phyloP scores from a whole-genome alignment of 2,113 vertebrate species.

The Rhynchomys soricoides region DNA sequence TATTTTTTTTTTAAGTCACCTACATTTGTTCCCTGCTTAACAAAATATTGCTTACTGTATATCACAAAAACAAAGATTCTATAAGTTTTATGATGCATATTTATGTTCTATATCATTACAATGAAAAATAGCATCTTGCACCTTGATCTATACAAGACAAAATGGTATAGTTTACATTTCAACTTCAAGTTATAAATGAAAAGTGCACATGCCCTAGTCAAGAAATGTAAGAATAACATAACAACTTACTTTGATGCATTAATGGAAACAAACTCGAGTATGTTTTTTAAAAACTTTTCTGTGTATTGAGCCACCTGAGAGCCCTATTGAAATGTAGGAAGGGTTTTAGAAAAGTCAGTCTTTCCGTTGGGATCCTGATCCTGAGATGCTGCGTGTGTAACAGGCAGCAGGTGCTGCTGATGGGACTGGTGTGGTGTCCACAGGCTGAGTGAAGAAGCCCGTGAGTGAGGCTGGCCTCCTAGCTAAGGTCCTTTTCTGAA shows the following conservation, averaged over 20 bases:
- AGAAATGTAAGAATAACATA: neutral
- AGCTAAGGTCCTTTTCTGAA: neutral
- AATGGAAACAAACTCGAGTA: neutral
- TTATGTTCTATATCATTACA: neutral
- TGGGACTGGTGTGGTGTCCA: neutral
- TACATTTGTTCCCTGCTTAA: neutral
- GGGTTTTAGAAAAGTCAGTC: neutral
- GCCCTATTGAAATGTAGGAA: neutral
- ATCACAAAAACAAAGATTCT: neutral
- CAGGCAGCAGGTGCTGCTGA: neutral
- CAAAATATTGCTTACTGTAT: neutral
- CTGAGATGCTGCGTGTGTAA: neutral
- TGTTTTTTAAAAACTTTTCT: neutral
- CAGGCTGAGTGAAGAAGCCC: neutral
- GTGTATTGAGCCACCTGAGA: neutral
- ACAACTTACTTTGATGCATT: neutral
- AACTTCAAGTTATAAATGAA: neutral
- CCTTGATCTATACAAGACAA: neutral
- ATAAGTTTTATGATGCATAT: neutral
- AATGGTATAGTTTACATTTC: neutral
- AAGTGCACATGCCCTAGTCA: neutral
- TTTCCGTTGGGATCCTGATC: conserved; percentile 1
- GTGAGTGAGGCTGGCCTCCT: neutral
- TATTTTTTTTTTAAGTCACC: neutral
- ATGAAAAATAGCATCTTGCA: neutral